phyloP scores from a whole-genome alignment of 1,140 invertebrate genomes.

The Macrobrachium rosenbergii region DNA sequence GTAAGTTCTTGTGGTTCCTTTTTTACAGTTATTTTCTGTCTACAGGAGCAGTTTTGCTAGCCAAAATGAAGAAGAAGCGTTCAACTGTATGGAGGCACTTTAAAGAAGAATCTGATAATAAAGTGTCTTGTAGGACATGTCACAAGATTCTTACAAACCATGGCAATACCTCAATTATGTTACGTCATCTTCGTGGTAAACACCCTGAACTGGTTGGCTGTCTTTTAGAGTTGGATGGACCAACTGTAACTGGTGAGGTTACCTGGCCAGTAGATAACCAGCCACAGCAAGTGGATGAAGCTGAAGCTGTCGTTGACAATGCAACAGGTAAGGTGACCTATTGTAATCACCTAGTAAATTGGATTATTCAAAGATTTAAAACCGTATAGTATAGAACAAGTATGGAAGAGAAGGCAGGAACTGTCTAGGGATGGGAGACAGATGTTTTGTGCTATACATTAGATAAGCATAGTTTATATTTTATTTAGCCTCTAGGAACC shows the following conservation, averaged over 20 bases:
- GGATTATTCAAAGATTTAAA: no score
- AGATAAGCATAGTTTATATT: no score
- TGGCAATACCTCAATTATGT: conserved; percentile 59
- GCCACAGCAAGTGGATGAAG: not conserved
- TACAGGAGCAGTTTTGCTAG: not conserved
- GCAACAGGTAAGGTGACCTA: not conserved
- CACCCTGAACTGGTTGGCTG: conserved; percentile 50
- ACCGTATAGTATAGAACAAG: no score
- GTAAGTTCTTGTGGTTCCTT: no score
- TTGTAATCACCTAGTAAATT: no score
- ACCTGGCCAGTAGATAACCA: conserved; percentile 28
- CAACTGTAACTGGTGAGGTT: conserved; percentile 14
- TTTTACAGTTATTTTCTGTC: no score
- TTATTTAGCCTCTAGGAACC: no score
- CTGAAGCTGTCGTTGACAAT: not conserved
- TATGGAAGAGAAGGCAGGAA: no score
- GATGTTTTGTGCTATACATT: no score
- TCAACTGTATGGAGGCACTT: conserved; percentile 56
- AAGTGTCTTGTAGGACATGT: conserved; percentile 45
- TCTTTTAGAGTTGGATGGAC: conserved; percentile 24
- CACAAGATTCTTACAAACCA: conserved; percentile 54
- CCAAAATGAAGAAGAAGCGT: conserved; percentile 51
- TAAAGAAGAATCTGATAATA: conserved; percentile 49
- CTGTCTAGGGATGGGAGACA: no score
- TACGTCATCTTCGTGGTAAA: conserved; percentile 48